phyloP scores from a whole-genome alignment of 2,113 vertebrate species.

The Dolichallabes microphthalmus region DNA sequence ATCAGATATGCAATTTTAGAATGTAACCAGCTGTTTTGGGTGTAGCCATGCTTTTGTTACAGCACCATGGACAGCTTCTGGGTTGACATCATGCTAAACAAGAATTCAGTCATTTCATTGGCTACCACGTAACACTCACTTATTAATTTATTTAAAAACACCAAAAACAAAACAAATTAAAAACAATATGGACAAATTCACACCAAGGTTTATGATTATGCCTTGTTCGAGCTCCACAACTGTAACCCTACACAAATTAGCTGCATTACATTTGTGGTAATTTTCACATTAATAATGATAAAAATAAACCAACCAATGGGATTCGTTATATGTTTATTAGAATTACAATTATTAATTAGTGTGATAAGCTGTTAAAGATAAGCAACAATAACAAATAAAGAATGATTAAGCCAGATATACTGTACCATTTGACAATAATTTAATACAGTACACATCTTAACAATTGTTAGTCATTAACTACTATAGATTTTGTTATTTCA shows the following conservation, averaged over 20 bases:
- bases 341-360: not conserved
- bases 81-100: not conserved
- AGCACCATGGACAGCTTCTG: constrained; percentile 66
- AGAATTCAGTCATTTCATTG: not conserved
- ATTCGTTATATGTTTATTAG: not conserved
- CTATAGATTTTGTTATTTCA: not conserved
- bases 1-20: not conserved
- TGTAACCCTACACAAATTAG: not conserved
- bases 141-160: not conserved
- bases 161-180: constrained; percentile 21
- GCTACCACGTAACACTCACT: not conserved
- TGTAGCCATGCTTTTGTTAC: constrained; percentile 37
- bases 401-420: not conserved
- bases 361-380: not conserved
- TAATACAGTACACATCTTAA: not conserved
- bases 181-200: constrained; percentile 9
- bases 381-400: not conserved
- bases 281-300: not conserved
- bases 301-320: not conserved
- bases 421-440: not conserved
- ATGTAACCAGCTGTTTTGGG: not conserved
- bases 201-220: not conserved
- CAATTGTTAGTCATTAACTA: not conserved
- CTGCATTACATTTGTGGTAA: not conserved
- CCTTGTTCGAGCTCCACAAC: not conserved